A percentile compares a stretch with the other conserved stretches of the same genome.
phyloP scores from a whole-genome alignment of 1,140 invertebrate genomes.

The Sminthurides bifidus region DNA sequence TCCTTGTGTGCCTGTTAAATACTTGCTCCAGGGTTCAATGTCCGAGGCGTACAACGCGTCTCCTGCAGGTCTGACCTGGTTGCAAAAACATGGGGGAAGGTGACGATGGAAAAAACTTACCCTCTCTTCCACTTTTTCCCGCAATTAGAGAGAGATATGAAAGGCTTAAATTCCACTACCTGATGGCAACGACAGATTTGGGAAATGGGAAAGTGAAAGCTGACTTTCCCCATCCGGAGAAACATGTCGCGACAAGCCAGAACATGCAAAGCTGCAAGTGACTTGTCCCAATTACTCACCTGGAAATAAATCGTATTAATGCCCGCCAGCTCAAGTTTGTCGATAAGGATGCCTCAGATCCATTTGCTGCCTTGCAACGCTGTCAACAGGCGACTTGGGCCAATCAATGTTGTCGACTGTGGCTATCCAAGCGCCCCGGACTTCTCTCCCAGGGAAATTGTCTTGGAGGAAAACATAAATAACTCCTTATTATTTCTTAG shows the following conservation, averaged over 20 bases:
- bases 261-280: neutral
- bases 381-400: conserved; percentile 14
- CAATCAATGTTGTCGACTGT: conserved; percentile 29
- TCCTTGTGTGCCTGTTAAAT: conserved; percentile 22
- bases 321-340: conserved; percentile 2
- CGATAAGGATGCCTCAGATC: conserved; percentile 6
- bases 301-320: conserved; percentile 29
- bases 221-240: neutral
- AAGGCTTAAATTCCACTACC: neutral
- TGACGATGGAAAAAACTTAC: too few relatives aligned
- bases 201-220: neutral
- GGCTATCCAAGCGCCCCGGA: conserved; percentile 23
- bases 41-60: conserved; percentile 23
- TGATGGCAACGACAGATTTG: neutral
- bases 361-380: conserved; percentile 6
- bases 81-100: neutral
- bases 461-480: conserved; percentile 2
- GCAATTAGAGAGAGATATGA: too few relatives aligned
- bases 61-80: conserved; percentile 19
- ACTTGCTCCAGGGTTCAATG: conserved; percentile 28
- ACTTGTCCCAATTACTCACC: conserved; percentile 2
- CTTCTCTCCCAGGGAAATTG: conserved; percentile 17
- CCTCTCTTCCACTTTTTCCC: neutral
- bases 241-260: neutral
- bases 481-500: neutral